phyloP scores from a whole-genome alignment of 35 echinoderm and acorn worm genomes.

The Diadema setosum region DNA sequence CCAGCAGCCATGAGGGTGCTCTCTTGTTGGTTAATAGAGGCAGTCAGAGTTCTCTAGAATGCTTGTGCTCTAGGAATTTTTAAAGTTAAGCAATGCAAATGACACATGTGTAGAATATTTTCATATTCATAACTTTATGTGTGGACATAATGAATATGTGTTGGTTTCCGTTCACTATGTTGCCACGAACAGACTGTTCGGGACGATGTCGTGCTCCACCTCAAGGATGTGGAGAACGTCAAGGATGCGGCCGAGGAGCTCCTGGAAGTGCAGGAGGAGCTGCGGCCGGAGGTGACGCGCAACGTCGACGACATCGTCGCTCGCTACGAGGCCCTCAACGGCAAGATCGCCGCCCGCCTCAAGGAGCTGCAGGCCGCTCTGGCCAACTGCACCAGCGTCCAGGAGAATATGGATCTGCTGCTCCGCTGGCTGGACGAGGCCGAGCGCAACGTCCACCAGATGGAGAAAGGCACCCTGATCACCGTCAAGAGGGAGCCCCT shows the following conservation, averaged over 20 bases:
- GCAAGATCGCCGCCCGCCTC: conserved; percentile 52
- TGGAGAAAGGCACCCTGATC: conserved; percentile 85
- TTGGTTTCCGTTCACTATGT: background rate
- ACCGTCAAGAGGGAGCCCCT: conserved; percentile 76
- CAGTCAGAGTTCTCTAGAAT: too few relatives aligned
- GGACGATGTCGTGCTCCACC: conserved; percentile 73
- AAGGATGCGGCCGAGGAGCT: conserved; percentile 82
- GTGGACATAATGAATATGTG: background rate
- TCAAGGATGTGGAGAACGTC: conserved; percentile 89
- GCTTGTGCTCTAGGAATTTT: too few relatives aligned
- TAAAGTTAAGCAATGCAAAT: too few relatives aligned
- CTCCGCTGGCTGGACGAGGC: conserved; percentile 92
- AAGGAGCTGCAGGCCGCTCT: conserved; percentile 75
- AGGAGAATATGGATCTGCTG: conserved; percentile 79
- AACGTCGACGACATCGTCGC: conserved; percentile 46
- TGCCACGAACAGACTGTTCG: conserved; percentile 29
- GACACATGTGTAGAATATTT: too few relatives aligned
- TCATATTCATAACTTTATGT: too few relatives aligned
- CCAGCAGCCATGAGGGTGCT: too few relatives aligned
- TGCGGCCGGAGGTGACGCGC: conserved; percentile 49
- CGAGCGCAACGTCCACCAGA: conserved; percentile 82
- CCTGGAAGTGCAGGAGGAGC: conserved; percentile 76
- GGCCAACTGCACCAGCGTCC: conserved; percentile 64
- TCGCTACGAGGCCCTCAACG: conserved; percentile 75
- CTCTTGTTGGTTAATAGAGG: too few relatives aligned